Percentiles rank a stretch among this genome's conserved stretches.
Conservation (phyloP, 1,140 invertebrate species). For the Cydia pomonella region DNA sequence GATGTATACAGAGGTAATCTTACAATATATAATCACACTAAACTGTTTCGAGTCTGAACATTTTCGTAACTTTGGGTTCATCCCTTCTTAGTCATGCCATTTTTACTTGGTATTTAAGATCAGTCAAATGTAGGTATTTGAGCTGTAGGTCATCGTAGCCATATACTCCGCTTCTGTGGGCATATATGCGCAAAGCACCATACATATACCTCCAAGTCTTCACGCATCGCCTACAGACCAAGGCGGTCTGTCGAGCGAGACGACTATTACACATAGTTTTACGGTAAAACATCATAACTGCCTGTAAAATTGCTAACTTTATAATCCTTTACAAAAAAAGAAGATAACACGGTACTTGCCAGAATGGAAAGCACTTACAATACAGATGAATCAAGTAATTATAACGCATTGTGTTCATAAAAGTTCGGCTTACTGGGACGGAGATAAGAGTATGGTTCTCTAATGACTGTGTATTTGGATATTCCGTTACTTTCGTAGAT, state of each 20-base stretch:
- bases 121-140: neutral
- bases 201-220: slow-evolving; percentile 13
- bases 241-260: slow-evolving; percentile 59
- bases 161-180: neutral
- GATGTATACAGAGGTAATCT: no score
- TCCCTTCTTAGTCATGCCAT: no score
- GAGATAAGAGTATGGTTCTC: slow-evolving; percentile 15
- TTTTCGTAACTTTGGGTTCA: no score
- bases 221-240: slow-evolving; percentile 61
- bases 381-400: slow-evolving; percentile 27
- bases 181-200: slow-evolving; percentile 7
- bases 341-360: slow-evolving; percentile 13
- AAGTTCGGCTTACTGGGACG: slow-evolving; percentile 15
- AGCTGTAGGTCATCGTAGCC: neutral
- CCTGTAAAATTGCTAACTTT: neutral
- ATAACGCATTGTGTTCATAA: slow-evolving; percentile 22
- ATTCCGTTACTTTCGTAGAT: slow-evolving; percentile 5
- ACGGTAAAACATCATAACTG: neutral
- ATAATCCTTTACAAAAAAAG: neutral
- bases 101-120: no score
- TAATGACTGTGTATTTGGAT: slow-evolving; percentile 13
- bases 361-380: slow-evolving; percentile 31
- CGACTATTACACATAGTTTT: slow-evolving; percentile 30
- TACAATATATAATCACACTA: no score
- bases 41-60: no score